These are phyloP conservation scores for Lithobates sylvaticus DNA, from an alignment of 2,797 vertebrate species.

Conservation along the genomic window DNA sequence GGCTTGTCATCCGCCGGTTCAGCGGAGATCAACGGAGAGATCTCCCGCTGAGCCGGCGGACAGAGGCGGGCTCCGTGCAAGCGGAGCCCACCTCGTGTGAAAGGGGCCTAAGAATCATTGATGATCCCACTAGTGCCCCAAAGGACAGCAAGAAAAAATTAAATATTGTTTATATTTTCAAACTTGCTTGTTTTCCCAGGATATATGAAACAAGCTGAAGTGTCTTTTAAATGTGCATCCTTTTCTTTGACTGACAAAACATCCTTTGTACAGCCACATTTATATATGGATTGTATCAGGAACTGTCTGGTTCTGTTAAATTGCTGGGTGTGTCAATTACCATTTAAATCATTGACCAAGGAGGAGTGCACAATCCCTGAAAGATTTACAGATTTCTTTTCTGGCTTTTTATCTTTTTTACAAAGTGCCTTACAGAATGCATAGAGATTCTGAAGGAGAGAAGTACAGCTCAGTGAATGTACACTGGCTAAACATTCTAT, in stretches of 20 bases:
- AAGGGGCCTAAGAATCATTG: too few species aligned
- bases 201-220: neutral
- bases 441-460: neutral
- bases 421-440: neutral
- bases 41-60: too few species aligned
- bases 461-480: neutral
- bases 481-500: neutral
- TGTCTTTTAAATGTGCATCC: too few species aligned
- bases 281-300: slow-evolving; percentile 65
- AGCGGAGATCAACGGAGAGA: too few species aligned
- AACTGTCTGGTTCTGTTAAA: slow-evolving; percentile 72
- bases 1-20: too few species aligned
- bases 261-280: neutral
- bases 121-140: too few species aligned
- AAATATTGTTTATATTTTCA: neutral
- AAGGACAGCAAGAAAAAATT: too few species aligned
- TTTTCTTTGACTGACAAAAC: neutral
- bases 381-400: neutral
- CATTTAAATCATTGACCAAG: slow-evolving; percentile 63
- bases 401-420: neutral
- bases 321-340: slow-evolving; percentile 70
- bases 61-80: too few species aligned
- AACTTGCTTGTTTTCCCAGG: neutral
- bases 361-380: slow-evolving; percentile 36
- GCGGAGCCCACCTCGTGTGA: too few species aligned